Evolutionary conservation across 2,113 vertebrate species (phyloP).

Genomic region (Vicugna pacos): DNA sequence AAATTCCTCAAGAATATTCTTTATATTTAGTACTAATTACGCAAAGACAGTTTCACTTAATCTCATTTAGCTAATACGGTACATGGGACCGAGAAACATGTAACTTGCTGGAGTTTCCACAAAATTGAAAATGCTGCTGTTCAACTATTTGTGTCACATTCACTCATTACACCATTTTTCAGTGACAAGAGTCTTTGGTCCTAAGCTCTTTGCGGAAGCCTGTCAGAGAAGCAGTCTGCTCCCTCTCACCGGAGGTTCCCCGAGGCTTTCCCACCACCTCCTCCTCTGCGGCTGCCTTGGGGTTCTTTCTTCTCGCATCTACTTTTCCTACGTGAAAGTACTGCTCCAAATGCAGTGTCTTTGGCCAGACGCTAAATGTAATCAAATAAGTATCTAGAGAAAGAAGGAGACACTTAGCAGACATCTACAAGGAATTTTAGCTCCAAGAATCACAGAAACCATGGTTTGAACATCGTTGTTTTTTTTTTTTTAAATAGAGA

Average conservation of each 20-base stretch:
- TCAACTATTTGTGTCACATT: not conserved
- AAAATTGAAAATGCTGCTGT: not conserved
- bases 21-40: not conserved
- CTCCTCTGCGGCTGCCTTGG: not conserved
- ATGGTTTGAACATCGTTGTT: not conserved
- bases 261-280: not conserved
- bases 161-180: conserved; percentile 11
- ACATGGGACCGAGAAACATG: not conserved
- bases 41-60: not conserved
- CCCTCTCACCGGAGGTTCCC: not conserved
- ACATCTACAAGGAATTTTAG: not conserved
- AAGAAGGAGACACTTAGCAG: not conserved
- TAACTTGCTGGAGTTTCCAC: not conserved
- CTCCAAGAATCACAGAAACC: not conserved
- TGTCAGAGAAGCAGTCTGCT: not conserved
- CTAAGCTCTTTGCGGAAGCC: not conserved
- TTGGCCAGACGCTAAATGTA: not conserved
- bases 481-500: too few relatives aligned
- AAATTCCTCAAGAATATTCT: conserved; percentile 13
- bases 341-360: not conserved
- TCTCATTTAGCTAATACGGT: not conserved
- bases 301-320: not conserved
- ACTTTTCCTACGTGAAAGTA: not conserved
- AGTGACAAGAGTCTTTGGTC: not conserved
- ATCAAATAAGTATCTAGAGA: not conserved